phyloP scores from a whole-genome alignment of 2,888 invertebrate species.

The Ischnura elegans region DNA sequence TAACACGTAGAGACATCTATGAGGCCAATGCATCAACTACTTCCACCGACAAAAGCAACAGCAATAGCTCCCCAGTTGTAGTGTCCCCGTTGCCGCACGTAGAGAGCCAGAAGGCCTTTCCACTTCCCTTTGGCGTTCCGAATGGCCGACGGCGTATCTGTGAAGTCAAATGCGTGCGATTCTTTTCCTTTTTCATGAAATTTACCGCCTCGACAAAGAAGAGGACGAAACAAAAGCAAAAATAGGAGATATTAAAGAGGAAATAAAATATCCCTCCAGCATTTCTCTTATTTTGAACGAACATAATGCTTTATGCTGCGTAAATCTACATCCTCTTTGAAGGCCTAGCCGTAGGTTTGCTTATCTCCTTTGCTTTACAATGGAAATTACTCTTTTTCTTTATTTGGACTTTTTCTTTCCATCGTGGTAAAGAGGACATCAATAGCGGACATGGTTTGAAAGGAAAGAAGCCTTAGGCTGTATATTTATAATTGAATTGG shows the following conservation, averaged over 20 bases:
- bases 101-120: not conserved
- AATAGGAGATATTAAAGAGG: not conserved
- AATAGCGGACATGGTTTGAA: no score
- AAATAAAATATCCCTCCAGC: not conserved
- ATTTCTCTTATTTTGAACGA: not conserved
- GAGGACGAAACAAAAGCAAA: no score
- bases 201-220: not conserved
- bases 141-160: not conserved
- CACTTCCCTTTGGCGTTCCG: not conserved
- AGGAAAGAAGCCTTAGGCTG: no score
- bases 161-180: not conserved
- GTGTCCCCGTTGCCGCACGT: no score
- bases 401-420: not conserved
- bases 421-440: not conserved
- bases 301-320: not conserved
- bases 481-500: no score
- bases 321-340: slow-evolving; percentile 10
- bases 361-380: not conserved
- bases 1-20: no score
- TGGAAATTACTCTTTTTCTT: not conserved
- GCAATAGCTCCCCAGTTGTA: no score
- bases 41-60: no score
- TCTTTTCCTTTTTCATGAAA: not conserved
- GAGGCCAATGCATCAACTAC: no score
- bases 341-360: not conserved